These are phyloP conservation scores for Sericinus montela DNA, from an alignment of 2,888 invertebrate species.

Conservation along the genomic window DNA sequence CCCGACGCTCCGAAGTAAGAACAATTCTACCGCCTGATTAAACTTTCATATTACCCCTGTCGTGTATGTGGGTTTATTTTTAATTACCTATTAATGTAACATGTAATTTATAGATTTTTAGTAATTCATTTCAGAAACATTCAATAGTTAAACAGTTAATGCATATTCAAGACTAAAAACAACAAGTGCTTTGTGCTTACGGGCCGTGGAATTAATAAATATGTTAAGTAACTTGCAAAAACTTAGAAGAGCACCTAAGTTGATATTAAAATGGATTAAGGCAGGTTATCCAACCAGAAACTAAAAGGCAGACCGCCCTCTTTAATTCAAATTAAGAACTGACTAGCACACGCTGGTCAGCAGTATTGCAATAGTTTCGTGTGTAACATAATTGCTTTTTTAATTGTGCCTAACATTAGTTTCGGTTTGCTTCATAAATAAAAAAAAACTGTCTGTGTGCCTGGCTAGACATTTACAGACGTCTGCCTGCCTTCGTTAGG, in stretches of 20 bases:
- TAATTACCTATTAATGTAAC: background rate
- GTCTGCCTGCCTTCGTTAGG: no score
- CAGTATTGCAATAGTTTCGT: background rate
- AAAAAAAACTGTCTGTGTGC: background rate
- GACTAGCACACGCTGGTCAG: background rate
- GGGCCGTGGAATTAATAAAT: slow-evolving; percentile 30
- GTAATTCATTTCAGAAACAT: background rate
- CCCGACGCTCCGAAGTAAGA: no score
- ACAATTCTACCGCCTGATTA: no score
- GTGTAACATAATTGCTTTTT: slow-evolving; percentile 7
- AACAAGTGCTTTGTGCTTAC: slow-evolving; percentile 5
- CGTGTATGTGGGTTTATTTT: no score
- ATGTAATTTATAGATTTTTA: background rate
- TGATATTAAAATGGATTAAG: slow-evolving; percentile 26
- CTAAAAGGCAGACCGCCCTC: slow-evolving; percentile 20
- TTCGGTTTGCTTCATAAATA: no score
- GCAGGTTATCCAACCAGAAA: slow-evolving; percentile 37
- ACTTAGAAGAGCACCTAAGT: slow-evolving; percentile 14
- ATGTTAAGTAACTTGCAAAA: slow-evolving; percentile 30
- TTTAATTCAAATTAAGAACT: slow-evolving; percentile 5
- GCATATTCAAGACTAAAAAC: slow-evolving; percentile 10
- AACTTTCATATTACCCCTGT: no score
- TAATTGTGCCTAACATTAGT: slow-evolving; percentile 8
- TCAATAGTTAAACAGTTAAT: background rate
- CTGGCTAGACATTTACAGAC: no score